Percentiles rank a stretch among this genome's conserved stretches.
Evolutionary conservation across 92 coral and sea anemone genomes (phyloP).

Genomic region (Parazoanthus swiftii): DNA sequence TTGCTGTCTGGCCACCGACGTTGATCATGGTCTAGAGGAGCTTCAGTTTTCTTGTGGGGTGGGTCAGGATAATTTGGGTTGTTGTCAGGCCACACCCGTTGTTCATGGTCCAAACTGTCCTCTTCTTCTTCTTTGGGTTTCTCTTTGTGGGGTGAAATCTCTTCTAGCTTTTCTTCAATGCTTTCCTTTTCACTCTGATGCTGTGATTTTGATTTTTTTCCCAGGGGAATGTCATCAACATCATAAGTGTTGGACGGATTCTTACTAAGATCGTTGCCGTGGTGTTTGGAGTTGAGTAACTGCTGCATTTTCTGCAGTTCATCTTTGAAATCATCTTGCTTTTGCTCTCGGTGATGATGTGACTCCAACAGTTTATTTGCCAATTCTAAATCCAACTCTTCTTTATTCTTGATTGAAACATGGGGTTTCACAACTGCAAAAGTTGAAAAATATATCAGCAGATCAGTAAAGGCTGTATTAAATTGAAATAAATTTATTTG

Average conservation of each 20-base stretch:
- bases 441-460: background rate
- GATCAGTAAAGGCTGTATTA: background rate
- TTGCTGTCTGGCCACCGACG: conserved; percentile 31
- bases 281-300: background rate
- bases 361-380: background rate
- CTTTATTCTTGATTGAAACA: background rate
- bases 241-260: conserved; percentile 2
- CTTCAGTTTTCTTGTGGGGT: conserved; percentile 41
- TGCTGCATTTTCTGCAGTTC: conserved; percentile 21
- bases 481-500: too few species aligned
- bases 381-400: conserved; percentile 24
- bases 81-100: conserved; percentile 71
- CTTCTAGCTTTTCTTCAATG: conserved; percentile 32
- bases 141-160: conserved; percentile 29
- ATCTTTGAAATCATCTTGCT: conserved; percentile 13
- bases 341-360: conserved; percentile 7
- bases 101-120: conserved; percentile 40
- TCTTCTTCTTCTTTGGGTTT: conserved; percentile 20
- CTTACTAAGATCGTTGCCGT: background rate
- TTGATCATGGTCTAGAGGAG: conserved; percentile 36
- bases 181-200: conserved; percentile 20
- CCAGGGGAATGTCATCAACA: conserved; percentile 7
- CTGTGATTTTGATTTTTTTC: background rate
- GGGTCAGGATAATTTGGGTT: conserved; percentile 79
- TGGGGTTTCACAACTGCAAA: conserved; percentile 2